A percentile compares a stretch with the other conserved stretches of the same genome.
phyloP scores from a whole-genome alignment of 2,113 vertebrate species.

The Martes martes region DNA sequence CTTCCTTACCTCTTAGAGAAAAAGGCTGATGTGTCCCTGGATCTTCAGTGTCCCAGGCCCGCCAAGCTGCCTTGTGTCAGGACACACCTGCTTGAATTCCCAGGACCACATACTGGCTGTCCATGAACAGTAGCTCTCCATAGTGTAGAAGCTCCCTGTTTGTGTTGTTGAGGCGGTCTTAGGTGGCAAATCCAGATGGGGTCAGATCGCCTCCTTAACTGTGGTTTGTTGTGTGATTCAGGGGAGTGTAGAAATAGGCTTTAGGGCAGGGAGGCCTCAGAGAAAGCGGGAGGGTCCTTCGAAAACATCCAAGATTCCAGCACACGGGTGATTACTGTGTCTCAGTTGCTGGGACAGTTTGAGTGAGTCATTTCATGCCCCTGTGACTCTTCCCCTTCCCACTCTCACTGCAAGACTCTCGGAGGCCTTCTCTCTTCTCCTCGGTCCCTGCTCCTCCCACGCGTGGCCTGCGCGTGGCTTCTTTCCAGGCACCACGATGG shows the following conservation, averaged over 20 bases:
- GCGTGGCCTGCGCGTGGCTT: accelerated
- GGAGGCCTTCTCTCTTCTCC: not conserved
- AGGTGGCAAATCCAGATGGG: not conserved
- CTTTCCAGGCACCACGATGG: too few species aligned
- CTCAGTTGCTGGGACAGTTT: not conserved
- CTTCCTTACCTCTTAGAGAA: not conserved
- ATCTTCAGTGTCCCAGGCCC: not conserved
- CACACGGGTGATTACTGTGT: not conserved
- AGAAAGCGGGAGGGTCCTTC: not conserved
- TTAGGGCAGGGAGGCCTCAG: accelerated
- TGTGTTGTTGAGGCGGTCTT: not conserved
- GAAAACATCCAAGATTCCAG: not conserved
- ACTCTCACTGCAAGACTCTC: not conserved
- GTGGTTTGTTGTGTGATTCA: not conserved
- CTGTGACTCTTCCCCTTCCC: not conserved
- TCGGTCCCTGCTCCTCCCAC: accelerated
- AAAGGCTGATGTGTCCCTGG: not conserved
- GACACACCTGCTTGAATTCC: not conserved
- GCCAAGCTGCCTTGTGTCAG: not conserved
- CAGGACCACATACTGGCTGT: not conserved
- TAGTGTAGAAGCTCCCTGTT: not conserved
- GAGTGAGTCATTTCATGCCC: not conserved
- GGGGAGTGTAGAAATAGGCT: not conserved
- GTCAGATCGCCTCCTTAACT: not conserved
- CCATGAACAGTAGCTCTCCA: not conserved